Base-by-base conservation (phyloP, 2,888 invertebrate species). In the Clunio marinus region DNA sequence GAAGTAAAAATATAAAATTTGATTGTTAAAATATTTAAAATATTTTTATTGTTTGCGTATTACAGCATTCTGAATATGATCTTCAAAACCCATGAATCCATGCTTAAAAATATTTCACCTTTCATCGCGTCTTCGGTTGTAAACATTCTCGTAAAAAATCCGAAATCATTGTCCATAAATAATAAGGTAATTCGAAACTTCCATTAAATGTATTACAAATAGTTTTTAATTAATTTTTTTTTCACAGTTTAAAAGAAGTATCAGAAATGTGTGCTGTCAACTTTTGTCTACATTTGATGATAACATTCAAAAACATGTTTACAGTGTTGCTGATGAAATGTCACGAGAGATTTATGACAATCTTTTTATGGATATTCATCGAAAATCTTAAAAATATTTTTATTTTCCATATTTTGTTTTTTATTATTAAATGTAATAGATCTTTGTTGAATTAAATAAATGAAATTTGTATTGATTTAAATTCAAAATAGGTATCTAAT, bases 201-300 rank as follows among this genome's bases (percentile, higher is more conserved):
- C 24, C 20, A 17, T 24, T 51, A 10, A 2, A 17, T 4, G 15
- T 22, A 17, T 51, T 51, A n/a, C 51, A 17, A 51, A 51, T 45
- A 45, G 5, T 32, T 58, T 27, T 28, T 5, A 25, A 25, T 25
- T 57, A 24, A 2, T 57, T 13, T 60, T 60, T 35, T n/a, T 15
- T 60, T 20, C n/a, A n/a, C 46, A 68, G 68, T 68, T 68, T 25
- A 57, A 68, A 51, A 27, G 57, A 25, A 68, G 58, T 27, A 57
- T 68, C 25, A 68, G 41, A 27, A 68, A 68, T 15, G 41, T 68
- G 25, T 68, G 58, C 41, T 58, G 58, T 68, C 68, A 68, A 35
- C 58, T 68, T 3, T 10, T 68, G 58, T 41, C 57, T 37, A 58
- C 58, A 37, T 41, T 68, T 15, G 68, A 68, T 15, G 68, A 68